Base-by-base conservation (phyloP, 2,888 invertebrate genomes). In the Trachelus troglodyta region DNA sequence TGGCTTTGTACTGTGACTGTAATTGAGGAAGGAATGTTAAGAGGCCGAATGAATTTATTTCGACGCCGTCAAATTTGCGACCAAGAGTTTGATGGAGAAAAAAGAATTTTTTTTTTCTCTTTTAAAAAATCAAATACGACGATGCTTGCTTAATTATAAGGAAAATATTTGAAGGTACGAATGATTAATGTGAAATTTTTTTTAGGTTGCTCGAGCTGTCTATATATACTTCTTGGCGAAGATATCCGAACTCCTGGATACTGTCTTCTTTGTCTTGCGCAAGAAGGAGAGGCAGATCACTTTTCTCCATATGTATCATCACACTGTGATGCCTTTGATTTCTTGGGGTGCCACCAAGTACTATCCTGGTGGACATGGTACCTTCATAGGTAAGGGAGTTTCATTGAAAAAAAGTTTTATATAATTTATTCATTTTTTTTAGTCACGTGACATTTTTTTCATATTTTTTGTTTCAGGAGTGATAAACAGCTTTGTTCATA, bases 331-430 rank as follows among this genome's bases (percentile, higher is more conserved):
- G 98, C 98, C 98, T 1, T 94, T 97, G 94, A 95, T 97, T 86
- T 96, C 97, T 76, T 98, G 98, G 98, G 97, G 97, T 74, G 96
- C 96, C 23, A 96, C 97, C 23, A 97, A 97, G 91, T 98, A 97
- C 90, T 96, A 94, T 88, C 87, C 95, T 78, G 97, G 97, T 76
- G 97, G 97, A 0, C 98, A 98, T 91, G 97, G 97, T 35, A 97
- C 98, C 3, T 96, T 97, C 88, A 97, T 97, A 85, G 93, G 94
- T 81, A 75, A 84, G 83, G 77, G 74, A 76, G 34, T 30, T 15
- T 35, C 0, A 4, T 35, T 12, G 11, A 69, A 34, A 15, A 30
- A 76, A 71, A 71, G 9, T 76, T 1, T 23, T 35, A 37, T 23
- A 12, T 40, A 12, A 40, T 23, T 31, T 23, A 34, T 74, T 34